These are phyloP conservation scores for Arvicanthis niloticus DNA, from an alignment of 2,113 vertebrate genomes.

Conservation along the genomic window DNA sequence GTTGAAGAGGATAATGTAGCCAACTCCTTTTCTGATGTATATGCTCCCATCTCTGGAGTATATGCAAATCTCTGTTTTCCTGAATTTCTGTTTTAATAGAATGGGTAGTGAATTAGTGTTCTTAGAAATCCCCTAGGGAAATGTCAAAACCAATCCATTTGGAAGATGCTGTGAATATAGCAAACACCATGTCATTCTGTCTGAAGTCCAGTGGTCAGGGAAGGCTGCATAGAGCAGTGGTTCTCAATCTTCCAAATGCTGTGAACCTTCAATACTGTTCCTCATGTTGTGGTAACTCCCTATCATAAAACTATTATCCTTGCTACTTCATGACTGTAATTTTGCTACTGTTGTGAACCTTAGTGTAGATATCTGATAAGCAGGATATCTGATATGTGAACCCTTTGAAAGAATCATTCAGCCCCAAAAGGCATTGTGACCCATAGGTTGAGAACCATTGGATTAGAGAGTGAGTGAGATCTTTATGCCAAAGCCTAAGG, in stretches of 20 bases:
- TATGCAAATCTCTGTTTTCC: not conserved
- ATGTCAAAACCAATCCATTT: not conserved
- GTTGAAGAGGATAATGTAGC: not conserved
- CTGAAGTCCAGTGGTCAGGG: rapidly evolving
- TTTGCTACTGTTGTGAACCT: not conserved
- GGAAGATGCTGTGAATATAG: not conserved
- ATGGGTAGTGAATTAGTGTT: not conserved
- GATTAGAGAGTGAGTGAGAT: not conserved
- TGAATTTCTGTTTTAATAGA: not conserved
- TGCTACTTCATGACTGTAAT: not conserved
- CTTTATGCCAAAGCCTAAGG: not conserved
- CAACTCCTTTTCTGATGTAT: not conserved
- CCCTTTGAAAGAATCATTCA: not conserved
- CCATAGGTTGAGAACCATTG: not conserved
- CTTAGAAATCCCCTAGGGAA: not conserved
- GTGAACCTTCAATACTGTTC: not conserved
- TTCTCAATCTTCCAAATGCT: not conserved
- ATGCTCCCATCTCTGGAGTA: not conserved
- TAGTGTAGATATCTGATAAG: not conserved
- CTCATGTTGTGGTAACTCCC: not conserved
- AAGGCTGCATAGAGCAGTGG: not conserved
- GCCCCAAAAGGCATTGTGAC: not conserved
- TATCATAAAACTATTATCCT: not conserved
- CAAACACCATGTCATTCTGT: not conserved
- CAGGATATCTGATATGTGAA: not conserved